These are phyloP conservation scores for Pachliopta kotzebuea DNA, from an alignment of 2,888 invertebrate species.

Conservation along the genomic window DNA sequence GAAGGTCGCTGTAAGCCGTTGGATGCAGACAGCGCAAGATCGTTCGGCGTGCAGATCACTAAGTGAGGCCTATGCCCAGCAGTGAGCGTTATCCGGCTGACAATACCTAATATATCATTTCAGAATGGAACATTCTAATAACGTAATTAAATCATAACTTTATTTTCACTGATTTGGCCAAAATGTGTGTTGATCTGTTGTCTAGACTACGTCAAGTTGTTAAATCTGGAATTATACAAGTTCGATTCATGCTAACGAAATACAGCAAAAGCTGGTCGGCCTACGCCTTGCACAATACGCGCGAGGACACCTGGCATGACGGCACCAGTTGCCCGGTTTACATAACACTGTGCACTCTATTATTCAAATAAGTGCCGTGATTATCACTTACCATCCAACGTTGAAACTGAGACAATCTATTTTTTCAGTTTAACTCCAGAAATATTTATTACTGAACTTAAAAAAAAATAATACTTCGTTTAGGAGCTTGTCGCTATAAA, in stretches of 20 bases:
- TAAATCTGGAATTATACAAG: slow-evolving; percentile 25
- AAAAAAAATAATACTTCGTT: too few relatives aligned
- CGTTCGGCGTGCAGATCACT: too few relatives aligned
- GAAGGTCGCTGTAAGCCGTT: too few relatives aligned
- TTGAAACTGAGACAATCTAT: too few relatives aligned
- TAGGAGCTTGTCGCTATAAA: too few relatives aligned
- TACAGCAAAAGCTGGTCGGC: slow-evolving; percentile 30
- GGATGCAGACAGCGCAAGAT: too few relatives aligned
- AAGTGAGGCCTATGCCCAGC: too few relatives aligned
- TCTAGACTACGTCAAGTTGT: slow-evolving; percentile 22
- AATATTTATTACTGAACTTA: too few relatives aligned
- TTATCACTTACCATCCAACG: too few relatives aligned
- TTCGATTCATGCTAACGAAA: slow-evolving; percentile 29
- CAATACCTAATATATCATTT: too few relatives aligned
- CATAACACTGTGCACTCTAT: slow-evolving; percentile 11
- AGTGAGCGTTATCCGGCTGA: too few relatives aligned
- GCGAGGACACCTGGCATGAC: slow-evolving; percentile 30
- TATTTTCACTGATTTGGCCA: slow-evolving; percentile 4
- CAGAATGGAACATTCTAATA: background rate
- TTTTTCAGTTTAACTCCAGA: too few relatives aligned
- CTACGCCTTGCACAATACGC: slow-evolving; percentile 32
- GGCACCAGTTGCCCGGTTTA: slow-evolving; percentile 24
- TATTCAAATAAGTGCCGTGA: background rate
- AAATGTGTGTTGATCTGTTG: slow-evolving; percentile 12
- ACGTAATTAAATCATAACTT: background rate